These are phyloP conservation scores for Junonia oenone DNA, from an alignment of 2,888 invertebrate species.

Conservation along the genomic window DNA sequence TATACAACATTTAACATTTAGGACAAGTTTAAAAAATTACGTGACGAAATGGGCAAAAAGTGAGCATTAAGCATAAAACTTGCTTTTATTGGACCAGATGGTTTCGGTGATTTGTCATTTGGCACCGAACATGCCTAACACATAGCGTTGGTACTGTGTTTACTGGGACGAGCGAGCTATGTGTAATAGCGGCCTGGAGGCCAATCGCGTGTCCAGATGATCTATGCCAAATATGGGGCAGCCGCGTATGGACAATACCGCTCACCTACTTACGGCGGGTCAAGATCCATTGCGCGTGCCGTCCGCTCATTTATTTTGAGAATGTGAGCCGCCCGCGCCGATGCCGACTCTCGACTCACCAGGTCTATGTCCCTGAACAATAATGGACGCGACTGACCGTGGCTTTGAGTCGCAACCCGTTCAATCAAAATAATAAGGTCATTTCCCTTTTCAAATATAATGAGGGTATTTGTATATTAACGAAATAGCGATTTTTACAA, in stretches of 20 bases:
- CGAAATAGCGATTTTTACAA: neutral
- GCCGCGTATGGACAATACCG: conserved; percentile 42
- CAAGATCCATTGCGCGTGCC: conserved; percentile 24
- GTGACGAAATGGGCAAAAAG: neutral
- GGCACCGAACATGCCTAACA: neutral
- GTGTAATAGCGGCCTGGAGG: conserved; percentile 23
- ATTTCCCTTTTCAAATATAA: neutral
- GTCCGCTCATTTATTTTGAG: conserved; percentile 12
- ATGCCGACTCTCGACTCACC: neutral
- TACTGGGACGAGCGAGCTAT: neutral
- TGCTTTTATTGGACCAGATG: neutral
- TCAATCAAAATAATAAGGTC: neutral
- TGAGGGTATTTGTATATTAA: neutral
- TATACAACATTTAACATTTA: neutral
- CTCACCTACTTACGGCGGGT: conserved; percentile 41
- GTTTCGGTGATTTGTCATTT: neutral
- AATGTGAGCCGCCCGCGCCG: neutral
- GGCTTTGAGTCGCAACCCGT: neutral
- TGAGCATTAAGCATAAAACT: neutral
- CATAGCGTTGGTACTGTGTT: neutral
- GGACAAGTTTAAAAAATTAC: neutral
- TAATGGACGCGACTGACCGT: conserved; percentile 1
- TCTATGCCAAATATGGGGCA: conserved; percentile 44
- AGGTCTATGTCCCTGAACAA: neutral
- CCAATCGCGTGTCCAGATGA: conserved; percentile 35